These are phyloP conservation scores for Peromyscus nudipes DNA, from an alignment of 2,797 vertebrate species.

Conservation along the genomic window DNA sequence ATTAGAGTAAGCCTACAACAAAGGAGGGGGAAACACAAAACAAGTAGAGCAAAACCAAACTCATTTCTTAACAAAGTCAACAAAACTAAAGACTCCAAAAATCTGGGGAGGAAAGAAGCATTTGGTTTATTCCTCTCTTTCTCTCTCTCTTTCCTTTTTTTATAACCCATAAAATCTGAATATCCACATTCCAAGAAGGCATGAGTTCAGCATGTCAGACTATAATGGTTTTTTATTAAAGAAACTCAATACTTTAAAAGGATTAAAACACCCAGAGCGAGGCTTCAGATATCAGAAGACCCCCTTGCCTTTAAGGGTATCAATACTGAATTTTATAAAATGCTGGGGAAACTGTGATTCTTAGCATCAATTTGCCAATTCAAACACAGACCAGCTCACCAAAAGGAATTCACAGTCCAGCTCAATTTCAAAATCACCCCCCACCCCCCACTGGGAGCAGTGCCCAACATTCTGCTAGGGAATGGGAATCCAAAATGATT, in stretches of 20 bases:
- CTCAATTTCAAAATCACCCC: neutral
- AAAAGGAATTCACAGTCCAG: constrained; percentile 1
- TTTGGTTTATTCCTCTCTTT: neutral
- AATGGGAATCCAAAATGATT: neutral
- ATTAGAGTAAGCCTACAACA: neutral
- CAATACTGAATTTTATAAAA: neutral
- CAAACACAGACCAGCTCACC: neutral
- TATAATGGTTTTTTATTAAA: constrained; percentile 33
- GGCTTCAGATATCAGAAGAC: constrained; percentile 12
- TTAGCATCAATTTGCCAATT: constrained; percentile 12
- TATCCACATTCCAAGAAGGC: neutral
- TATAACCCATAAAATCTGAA: constrained; percentile 17
- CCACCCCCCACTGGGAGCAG: neutral
- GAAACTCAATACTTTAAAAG: neutral
- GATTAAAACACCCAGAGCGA: neutral
- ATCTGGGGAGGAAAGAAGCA: too few species aligned
- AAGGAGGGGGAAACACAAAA: neutral
- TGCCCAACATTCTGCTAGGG: neutral
- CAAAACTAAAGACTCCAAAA: constrained; percentile 28
- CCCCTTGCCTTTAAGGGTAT: neutral
- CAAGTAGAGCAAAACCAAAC: neutral
- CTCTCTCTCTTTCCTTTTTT: neutral
- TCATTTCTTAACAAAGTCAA: neutral
- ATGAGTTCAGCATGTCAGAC: constrained; percentile 15
- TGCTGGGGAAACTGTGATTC: neutral